Base-by-base conservation (phyloP, 64 coral and sea anemone genomes). In the Montipora capricornis region DNA sequence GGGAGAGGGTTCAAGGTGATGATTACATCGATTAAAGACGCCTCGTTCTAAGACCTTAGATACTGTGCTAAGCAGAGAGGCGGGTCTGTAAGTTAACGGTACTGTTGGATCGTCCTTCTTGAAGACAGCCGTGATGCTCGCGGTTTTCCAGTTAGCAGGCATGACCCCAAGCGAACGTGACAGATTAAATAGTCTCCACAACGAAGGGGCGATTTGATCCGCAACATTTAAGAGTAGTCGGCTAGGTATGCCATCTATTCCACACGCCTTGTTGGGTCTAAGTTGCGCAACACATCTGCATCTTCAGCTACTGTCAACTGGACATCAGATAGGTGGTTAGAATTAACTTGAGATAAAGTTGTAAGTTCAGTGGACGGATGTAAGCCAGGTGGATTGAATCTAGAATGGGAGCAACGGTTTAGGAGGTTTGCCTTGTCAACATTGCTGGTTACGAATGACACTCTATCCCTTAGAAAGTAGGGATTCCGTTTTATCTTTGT, bases 1-100 rank as follows among this genome's bases (percentile, higher is more conserved):
- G 68, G 8, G 10, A 64, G 10, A 64, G 13, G 17, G 51, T 19
- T 4, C 5, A 8, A 93, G n/a, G 60, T 86, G 81, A 8, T 26
- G 83, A 77, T 49, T 73, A 53, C 82, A 93, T 58, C 79, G 80
- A 24, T 84, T 85, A 84, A 90, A 16, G 37, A 90, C 81, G 24
- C 87, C 89, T 20, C 87, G 87, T 83, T 94, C 93, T 0, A 94
- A 24, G 46, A 83, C 79, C 76, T 94, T 94, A 3, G 93, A 94
- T 6, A 79, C 4, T 12, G 49, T 78, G 78, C 81, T 48, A 3
- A 86, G 19, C 10, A 78, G 71, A 12, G 91, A 93, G 87, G 89
- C 9, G 52, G 9, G 52, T 55, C 6, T 55, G 9, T 94, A 94
- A 53, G 90, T 94, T 48, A 58, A 1, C 22, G 62, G 78, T 20